A percentile compares a stretch with the other conserved stretches of the same genome.
Evolutionary conservation across 1,140 invertebrate genomes (phyloP).

Genomic region (Neelides sp.): DNA sequence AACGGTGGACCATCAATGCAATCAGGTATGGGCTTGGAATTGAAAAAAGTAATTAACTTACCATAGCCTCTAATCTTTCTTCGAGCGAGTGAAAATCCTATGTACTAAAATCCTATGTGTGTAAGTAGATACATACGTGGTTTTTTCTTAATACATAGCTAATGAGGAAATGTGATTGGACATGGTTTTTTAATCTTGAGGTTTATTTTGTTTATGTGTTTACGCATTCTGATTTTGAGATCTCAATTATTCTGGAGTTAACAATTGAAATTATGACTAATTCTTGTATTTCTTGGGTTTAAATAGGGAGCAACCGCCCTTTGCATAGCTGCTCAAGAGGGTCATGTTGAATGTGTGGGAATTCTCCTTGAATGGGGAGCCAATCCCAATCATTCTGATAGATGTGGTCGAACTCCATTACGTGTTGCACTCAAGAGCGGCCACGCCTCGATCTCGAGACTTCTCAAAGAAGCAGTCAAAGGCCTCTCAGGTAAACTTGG

Average conservation of each 20-base stretch:
- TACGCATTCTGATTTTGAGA: too few relatives aligned
- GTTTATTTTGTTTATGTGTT: too few relatives aligned
- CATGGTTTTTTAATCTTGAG: too few relatives aligned
- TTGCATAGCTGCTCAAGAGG: constrained; percentile 53
- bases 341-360: constrained; percentile 79
- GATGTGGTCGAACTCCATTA: constrained; percentile 68
- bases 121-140: too few relatives aligned
- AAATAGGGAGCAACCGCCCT: constrained; percentile 78
- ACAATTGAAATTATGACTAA: neutral
- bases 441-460: constrained; percentile 53
- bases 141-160: neutral
- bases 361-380: constrained; percentile 75
- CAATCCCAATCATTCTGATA: constrained; percentile 81
- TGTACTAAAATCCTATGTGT: too few relatives aligned
- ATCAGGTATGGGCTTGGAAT: constrained; percentile 35
- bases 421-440: constrained; percentile 65
- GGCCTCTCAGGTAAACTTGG: constrained; percentile 16
- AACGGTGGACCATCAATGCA: constrained; percentile 76
- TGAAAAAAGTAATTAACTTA: too few relatives aligned
- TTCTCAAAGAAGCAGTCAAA: constrained; percentile 44
- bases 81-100: too few relatives aligned
- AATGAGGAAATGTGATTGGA: too few relatives aligned
- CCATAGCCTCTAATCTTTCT: too few relatives aligned
- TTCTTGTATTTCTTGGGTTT: neutral
- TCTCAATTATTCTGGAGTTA: neutral